phyloP scores from a whole-genome alignment of 2,888 invertebrate species.

The Anorthoa munda region DNA sequence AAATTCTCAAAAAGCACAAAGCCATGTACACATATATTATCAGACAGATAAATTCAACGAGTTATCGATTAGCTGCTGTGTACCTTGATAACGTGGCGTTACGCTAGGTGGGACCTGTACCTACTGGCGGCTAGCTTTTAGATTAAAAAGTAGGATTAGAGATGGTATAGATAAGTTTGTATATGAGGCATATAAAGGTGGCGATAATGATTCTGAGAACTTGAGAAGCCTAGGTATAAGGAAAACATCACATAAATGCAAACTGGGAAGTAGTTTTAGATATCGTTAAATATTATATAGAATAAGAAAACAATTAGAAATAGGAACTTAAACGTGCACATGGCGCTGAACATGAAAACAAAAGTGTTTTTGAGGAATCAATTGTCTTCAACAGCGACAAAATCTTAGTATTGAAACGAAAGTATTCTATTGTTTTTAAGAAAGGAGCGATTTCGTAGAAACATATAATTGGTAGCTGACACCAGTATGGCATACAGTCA shows the following conservation, averaged over 20 bases:
- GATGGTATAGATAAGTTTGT: neutral
- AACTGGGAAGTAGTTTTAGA: neutral
- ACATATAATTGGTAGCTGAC: neutral
- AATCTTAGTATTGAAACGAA: neutral
- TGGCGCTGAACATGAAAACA: neutral
- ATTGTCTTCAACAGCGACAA: too few relatives aligned
- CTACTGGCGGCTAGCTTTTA: constrained; percentile 5
- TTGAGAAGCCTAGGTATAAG: neutral
- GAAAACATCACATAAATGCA: neutral
- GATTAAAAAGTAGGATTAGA: constrained; percentile 11
- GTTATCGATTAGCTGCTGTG: constrained; percentile 50
- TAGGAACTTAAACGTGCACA: neutral
- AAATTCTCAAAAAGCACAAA: constrained; percentile 25
- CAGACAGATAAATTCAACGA: constrained; percentile 50
- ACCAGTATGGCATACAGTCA: neutral
- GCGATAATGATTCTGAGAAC: neutral
- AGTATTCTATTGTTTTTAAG: neutral
- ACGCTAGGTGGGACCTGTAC: constrained; percentile 30
- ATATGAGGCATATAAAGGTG: neutral
- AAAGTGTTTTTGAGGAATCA: neutral
- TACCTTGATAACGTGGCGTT: constrained; percentile 36
- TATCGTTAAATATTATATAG: too few relatives aligned
- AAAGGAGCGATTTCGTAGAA: neutral
- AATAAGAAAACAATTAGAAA: neutral
- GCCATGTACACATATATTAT: constrained; percentile 31